Conservation (phyloP, 2,888 invertebrate species). For the Drosophila paranaensis region DNA sequence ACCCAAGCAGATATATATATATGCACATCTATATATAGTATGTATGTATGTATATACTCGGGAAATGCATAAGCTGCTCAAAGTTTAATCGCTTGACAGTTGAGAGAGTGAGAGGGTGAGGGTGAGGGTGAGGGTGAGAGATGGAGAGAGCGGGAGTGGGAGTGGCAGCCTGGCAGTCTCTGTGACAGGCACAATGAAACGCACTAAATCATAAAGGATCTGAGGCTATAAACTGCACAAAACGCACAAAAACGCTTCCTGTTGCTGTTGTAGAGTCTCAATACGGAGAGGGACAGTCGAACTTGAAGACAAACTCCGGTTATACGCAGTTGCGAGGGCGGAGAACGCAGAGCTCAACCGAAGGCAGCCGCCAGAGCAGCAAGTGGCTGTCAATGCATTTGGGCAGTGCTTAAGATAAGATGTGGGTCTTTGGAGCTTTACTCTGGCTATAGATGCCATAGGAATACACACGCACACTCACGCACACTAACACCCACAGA, state of each 20-base stretch:
- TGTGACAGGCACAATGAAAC: constrained; percentile 35
- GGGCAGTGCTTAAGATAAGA: constrained; percentile 64
- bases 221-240: constrained; percentile 60
- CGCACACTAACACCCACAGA: constrained; percentile 2
- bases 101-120: constrained; percentile 4
- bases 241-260: constrained; percentile 31
- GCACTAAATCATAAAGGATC: constrained; percentile 73
- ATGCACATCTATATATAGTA: not conserved
- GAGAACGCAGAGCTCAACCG: not conserved
- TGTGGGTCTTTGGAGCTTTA: constrained; percentile 42
- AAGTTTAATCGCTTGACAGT: constrained; percentile 76
- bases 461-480: constrained; percentile 2
- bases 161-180: not conserved
- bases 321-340: constrained; percentile 5
- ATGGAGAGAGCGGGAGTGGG: not conserved
- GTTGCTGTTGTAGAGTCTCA: constrained; percentile 26
- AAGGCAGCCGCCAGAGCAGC: constrained; percentile 44
- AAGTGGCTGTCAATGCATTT: constrained; percentile 76
- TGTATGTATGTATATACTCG: constrained; percentile 16
- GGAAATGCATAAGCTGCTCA: constrained; percentile 76
- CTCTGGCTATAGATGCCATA: constrained; percentile 2
- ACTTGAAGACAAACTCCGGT: constrained; percentile 5
- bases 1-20: constrained; percentile 19
- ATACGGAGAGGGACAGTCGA: constrained; percentile 5
- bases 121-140: not conserved